Conservation (phyloP, 2,113 vertebrate species). For the Tetraodon nigroviridis region DNA sequence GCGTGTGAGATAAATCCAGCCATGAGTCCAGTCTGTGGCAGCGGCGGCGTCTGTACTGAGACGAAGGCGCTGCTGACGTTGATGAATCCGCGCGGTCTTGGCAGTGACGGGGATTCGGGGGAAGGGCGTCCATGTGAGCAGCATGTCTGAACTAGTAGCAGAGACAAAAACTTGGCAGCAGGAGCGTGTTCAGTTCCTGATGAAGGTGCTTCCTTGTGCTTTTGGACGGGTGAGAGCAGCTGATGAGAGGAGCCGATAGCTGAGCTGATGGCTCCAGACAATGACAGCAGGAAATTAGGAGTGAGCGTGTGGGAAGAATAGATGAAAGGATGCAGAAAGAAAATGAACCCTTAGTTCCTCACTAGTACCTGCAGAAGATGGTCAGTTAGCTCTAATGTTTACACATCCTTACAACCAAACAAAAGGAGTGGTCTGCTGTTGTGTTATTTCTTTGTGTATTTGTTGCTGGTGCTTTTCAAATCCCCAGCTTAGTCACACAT, state of each 20-base stretch:
- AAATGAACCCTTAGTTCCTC: too few relatives aligned
- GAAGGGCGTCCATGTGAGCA: not conserved
- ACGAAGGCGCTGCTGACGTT: not conserved
- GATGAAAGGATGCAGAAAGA: not conserved
- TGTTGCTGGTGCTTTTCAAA: too few relatives aligned
- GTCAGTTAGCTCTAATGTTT: too few relatives aligned
- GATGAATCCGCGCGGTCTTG: not conserved
- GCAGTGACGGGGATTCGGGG: not conserved
- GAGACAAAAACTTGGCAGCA: not conserved
- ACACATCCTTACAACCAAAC: too few relatives aligned
- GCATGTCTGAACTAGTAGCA: not conserved
- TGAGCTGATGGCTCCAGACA: not conserved
- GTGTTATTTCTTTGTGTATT: too few relatives aligned
- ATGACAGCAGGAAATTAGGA: not conserved
- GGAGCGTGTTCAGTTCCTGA: not conserved
- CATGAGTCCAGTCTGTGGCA: not conserved
- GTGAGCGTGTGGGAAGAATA: not conserved
- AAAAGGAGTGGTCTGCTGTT: too few relatives aligned
- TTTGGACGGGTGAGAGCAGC: not conserved
- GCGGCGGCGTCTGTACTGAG: not conserved
- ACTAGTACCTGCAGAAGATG: too few relatives aligned
- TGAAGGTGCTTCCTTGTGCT: not conserved
- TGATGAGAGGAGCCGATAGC: not conserved
- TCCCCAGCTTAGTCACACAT: too few relatives aligned
- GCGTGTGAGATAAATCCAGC: not conserved